Percentiles rank a stretch among this genome's conserved stretches.
Conservation (phyloP, 2,113 vertebrate genomes). For the Elaphurus davidianus region DNA sequence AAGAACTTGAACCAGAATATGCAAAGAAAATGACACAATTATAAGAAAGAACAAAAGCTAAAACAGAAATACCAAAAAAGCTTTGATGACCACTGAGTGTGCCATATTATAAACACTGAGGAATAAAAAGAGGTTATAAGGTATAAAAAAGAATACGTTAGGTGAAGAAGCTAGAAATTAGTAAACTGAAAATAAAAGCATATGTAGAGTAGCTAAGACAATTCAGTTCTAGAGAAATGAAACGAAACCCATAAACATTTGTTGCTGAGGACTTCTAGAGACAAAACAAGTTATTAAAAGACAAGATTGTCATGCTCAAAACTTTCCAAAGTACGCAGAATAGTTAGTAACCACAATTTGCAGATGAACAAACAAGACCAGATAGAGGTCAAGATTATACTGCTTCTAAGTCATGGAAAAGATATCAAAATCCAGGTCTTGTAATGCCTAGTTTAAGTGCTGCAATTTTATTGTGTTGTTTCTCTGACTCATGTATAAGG, state of each 20-base stretch:
- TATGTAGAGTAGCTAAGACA: neutral
- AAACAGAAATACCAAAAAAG: neutral
- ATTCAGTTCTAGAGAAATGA: neutral
- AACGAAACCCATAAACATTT: neutral
- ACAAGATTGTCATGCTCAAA: neutral
- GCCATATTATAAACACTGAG: neutral
- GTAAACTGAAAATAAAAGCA: neutral
- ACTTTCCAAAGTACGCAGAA: neutral
- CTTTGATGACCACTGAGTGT: neutral
- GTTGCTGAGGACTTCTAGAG: neutral
- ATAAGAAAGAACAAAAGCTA: conserved; percentile 23
- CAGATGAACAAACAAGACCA: neutral
- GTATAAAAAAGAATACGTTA: neutral
- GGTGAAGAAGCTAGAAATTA: neutral
- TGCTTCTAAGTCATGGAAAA: neutral
- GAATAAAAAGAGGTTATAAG: neutral
- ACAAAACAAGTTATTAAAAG: conserved; percentile 1
- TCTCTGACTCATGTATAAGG: neutral
- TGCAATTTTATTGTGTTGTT: neutral
- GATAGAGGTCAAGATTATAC: neutral
- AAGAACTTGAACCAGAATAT: neutral
- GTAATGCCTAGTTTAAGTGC: neutral
- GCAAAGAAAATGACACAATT: neutral
- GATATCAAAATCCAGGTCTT: neutral
- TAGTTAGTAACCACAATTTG: neutral